A percentile compares a stretch with the other conserved stretches of the same genome.
Conservation (phyloP, 2,888 invertebrate genomes). For the Amitus sp. region DNA sequence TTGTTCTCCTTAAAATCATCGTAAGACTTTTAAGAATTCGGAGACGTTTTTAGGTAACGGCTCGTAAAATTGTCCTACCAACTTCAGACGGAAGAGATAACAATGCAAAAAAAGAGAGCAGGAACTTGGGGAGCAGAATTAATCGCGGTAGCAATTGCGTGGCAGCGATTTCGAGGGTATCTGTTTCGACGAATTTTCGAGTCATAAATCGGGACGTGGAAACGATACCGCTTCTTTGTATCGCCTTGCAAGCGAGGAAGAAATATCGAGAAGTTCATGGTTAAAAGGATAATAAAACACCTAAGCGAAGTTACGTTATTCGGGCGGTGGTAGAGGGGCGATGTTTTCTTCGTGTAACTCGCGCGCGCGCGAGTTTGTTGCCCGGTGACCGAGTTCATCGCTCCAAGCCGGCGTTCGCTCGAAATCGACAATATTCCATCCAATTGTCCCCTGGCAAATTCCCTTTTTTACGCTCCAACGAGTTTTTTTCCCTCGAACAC, state of each 20-base stretch:
- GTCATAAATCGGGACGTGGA: not conserved
- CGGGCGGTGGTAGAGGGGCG: constrained; percentile 28
- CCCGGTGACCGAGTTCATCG: constrained; percentile 67
- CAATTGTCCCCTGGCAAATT: not conserved
- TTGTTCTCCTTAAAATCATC: too few species aligned
- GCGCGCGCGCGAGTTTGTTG: constrained; percentile 58
- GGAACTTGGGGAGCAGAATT: too few species aligned
- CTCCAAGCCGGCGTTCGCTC: constrained; percentile 51
- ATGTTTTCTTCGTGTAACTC: constrained; percentile 28
- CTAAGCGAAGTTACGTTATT: constrained; percentile 43
- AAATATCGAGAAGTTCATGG: constrained; percentile 51
- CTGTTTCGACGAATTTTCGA: constrained; percentile 2
- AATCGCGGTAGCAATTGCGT: too few species aligned
- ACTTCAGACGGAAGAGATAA: too few species aligned
- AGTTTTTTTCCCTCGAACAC: too few species aligned
- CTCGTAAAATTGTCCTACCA: too few species aligned
- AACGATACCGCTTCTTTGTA: not conserved
- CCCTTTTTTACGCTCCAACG: too few species aligned
- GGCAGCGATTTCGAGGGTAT: not conserved
- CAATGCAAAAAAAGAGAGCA: too few species aligned
- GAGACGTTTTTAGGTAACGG: too few species aligned
- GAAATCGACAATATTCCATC: constrained; percentile 62
- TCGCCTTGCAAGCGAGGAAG: constrained; percentile 17
- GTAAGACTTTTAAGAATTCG: too few species aligned
- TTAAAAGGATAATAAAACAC: constrained; percentile 50